phyloP scores from a whole-genome alignment of 2,888 invertebrate species.

The Chrysodeixis includens region DNA sequence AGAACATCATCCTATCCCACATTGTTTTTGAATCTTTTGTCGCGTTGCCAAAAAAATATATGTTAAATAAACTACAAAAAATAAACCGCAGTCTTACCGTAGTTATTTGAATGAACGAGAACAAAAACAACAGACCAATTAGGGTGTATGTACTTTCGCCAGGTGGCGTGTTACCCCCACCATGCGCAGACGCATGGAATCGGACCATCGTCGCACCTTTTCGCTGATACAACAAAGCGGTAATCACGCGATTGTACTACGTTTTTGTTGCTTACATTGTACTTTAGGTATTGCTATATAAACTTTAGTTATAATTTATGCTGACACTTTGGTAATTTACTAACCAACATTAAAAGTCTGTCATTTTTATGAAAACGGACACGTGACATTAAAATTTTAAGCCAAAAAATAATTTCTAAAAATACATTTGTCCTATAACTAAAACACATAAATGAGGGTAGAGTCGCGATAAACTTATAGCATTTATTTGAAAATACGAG shows the following conservation, averaged over 20 bases:
- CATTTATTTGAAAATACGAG: background rate
- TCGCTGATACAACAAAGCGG: constrained; percentile 28
- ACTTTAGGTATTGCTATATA: constrained; percentile 1
- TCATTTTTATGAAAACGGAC: too few species aligned
- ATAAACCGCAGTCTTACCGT: too few species aligned
- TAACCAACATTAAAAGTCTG: too few species aligned
- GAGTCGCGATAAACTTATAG: background rate
- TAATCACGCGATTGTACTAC: constrained; percentile 46
- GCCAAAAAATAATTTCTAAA: too few species aligned
- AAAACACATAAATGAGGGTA: background rate
- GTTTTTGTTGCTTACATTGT: constrained; percentile 19
- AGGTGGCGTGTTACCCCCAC: constrained; percentile 52
- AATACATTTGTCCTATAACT: background rate
- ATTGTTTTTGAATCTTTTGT: background rate
- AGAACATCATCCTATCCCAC: background rate
- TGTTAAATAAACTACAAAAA: background rate
- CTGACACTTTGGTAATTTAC: too few species aligned
- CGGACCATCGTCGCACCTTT: constrained; percentile 51
- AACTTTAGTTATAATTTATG: too few species aligned
- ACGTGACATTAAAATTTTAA: too few species aligned
- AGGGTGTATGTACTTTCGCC: constrained; percentile 59
- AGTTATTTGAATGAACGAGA: constrained; percentile 1
- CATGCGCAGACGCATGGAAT: constrained; percentile 42
- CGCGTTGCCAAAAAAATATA: background rate
- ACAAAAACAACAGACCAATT: constrained; percentile 24